A percentile compares a stretch with the other conserved stretches of the same genome.
Evolutionary conservation across 2,888 invertebrate genomes (phyloP).

Genomic region (Scaptomyza tumidula): DNA sequence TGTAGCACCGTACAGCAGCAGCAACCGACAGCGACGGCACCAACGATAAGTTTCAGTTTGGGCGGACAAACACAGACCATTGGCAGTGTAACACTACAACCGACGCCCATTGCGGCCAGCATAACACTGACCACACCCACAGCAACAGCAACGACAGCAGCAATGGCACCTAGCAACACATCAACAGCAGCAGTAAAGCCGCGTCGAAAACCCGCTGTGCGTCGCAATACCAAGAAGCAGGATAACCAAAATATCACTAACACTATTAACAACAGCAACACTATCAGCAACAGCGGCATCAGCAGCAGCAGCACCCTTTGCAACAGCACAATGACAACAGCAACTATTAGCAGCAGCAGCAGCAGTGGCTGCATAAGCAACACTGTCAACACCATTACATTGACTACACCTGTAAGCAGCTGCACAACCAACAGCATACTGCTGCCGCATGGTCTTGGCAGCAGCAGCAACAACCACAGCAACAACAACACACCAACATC

Average conservation of each 20-base stretch:
- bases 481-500: conserved; percentile 67
- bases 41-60: conserved; percentile 72
- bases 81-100: conserved; percentile 62
- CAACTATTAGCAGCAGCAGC: conserved; percentile 24
- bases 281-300: conserved; percentile 18
- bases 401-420: conserved; percentile 55
- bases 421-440: conserved; percentile 48
- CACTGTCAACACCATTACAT: conserved; percentile 47
- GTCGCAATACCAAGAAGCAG: conserved; percentile 82
- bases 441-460: conserved; percentile 54
- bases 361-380: conserved; percentile 31
- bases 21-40: conserved; percentile 34
- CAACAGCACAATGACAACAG: conserved; percentile 27
- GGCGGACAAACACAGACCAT: conserved; percentile 50
- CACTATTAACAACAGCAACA: conserved; percentile 35
- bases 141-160: conserved; percentile 13
- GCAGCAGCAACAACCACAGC: conserved; percentile 15
- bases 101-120: conserved; percentile 51
- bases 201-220: conserved; percentile 82
- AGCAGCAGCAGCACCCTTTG: conserved; percentile 20
- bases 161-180: conserved; percentile 17
- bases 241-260: conserved; percentile 45
- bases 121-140: conserved; percentile 50
- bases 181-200: conserved; percentile 83
- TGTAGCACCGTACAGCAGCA: conserved; percentile 34